A percentile compares a stretch with the other conserved stretches of the same genome.
Conservation (phyloP, 2,888 invertebrate genomes). For the Leucania comma region DNA sequence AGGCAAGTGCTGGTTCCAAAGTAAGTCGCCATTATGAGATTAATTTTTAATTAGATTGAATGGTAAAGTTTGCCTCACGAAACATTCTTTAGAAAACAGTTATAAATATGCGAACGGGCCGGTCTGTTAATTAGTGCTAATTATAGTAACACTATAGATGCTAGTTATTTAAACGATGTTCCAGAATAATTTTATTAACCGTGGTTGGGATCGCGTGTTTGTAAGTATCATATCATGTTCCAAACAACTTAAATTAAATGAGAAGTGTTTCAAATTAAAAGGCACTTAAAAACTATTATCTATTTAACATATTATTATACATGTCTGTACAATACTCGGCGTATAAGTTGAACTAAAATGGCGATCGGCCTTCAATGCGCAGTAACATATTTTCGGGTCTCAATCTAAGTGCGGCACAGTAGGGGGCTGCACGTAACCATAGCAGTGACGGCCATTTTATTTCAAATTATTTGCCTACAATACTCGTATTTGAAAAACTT, state of each 20-base stretch:
- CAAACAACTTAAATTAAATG: conserved; percentile 48
- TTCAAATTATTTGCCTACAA: too few relatives aligned
- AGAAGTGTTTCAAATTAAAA: conserved; percentile 44
- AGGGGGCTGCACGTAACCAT: too few relatives aligned
- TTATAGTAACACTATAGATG: conserved; percentile 12
- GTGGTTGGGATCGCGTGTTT: conserved; percentile 52
- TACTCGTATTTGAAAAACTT: not conserved
- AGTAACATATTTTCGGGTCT: too few relatives aligned
- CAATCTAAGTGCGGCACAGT: too few relatives aligned
- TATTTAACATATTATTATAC: too few relatives aligned
- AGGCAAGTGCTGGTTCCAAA: conserved; percentile 22
- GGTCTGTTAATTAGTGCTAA: conserved; percentile 10
- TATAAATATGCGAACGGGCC: not conserved
- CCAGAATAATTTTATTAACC: conserved; percentile 41
- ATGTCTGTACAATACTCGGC: too few relatives aligned
- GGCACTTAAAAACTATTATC: not conserved
- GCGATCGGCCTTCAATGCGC: too few relatives aligned
- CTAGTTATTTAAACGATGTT: conserved; percentile 43
- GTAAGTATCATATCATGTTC: conserved; percentile 57
- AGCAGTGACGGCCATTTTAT: too few relatives aligned
- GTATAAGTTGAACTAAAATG: too few relatives aligned
- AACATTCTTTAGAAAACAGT: conserved; percentile 7
- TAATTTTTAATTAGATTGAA: conserved; percentile 39
- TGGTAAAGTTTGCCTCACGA: conserved; percentile 10
- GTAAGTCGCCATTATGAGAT: conserved; percentile 4